Evolutionary conservation across 2,888 invertebrate species (phyloP).

Genomic region (Ernsta delagoae): DNA sequence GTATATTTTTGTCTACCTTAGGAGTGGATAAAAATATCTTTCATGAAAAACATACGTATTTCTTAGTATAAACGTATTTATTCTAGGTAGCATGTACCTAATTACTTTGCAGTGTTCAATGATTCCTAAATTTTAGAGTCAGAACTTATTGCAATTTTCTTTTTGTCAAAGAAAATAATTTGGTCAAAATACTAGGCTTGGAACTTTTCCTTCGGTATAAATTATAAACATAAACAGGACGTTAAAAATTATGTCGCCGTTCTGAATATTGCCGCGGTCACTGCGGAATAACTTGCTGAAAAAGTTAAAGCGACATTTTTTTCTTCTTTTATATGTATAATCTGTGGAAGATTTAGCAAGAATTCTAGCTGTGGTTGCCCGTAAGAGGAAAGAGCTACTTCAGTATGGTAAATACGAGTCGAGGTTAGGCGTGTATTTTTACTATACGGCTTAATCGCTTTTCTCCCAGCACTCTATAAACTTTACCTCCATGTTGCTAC

Average conservation of each 20-base stretch:
- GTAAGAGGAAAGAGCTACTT: neutral
- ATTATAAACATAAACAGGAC: neutral
- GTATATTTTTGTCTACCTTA: too few species aligned
- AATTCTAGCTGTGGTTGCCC: neutral
- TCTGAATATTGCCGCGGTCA: neutral
- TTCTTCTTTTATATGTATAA: neutral
- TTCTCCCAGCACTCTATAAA: too few species aligned
- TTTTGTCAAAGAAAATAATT: neutral
- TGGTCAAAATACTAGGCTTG: neutral
- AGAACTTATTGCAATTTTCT: neutral
- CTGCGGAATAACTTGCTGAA: neutral
- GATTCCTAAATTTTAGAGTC: neutral
- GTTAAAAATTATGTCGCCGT: neutral
- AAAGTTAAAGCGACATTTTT: neutral
- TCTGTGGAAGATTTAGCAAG: neutral
- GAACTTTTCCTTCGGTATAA: neutral
- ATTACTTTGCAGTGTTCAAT: neutral
- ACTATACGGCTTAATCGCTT: too few species aligned
- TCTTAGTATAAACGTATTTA: too few species aligned
- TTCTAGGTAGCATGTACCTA: too few species aligned
- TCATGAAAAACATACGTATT: too few species aligned
- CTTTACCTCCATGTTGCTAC: too few species aligned
- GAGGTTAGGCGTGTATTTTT: too few species aligned
- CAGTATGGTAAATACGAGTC: too few species aligned
- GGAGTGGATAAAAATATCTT: too few species aligned